Evolutionary conservation across 2,797 vertebrate genomes (phyloP).

Genomic region (Lacerta agilis): DNA sequence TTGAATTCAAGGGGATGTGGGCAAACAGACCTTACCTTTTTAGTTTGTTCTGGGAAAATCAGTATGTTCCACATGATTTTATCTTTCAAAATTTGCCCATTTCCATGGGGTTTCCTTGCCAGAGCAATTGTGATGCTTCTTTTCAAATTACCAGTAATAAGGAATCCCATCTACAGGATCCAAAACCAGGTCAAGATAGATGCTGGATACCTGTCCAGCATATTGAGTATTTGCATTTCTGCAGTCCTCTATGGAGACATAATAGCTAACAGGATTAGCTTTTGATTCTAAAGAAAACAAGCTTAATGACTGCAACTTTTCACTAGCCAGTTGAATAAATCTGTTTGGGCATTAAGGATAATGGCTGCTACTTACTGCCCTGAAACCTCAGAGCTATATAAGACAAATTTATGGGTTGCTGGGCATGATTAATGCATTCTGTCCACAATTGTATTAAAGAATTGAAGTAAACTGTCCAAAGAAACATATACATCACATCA

Average conservation of each 20-base stretch:
- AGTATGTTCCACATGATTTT: not conserved
- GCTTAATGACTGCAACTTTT: slow-evolving; percentile 52
- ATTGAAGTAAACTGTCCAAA: slow-evolving; percentile 65
- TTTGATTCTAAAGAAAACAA: slow-evolving; percentile 63
- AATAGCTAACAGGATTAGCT: slow-evolving; percentile 50
- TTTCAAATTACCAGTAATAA: slow-evolving; percentile 14
- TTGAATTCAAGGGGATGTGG: not conserved
- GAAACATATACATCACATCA: slow-evolving; percentile 62
- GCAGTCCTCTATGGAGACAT: slow-evolving; percentile 27
- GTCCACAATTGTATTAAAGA: slow-evolving; percentile 62
- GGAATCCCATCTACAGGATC: slow-evolving; percentile 8
- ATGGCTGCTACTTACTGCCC: slow-evolving; percentile 58
- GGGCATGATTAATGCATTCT: slow-evolving; percentile 69
- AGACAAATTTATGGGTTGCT: slow-evolving; percentile 34
- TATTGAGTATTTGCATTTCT: slow-evolving; percentile 38
- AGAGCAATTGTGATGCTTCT: not conserved
- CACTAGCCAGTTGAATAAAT: slow-evolving; percentile 57
- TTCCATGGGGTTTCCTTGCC: not conserved
- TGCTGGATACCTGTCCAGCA: not conserved
- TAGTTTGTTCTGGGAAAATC: not conserved
- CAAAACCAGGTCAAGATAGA: slow-evolving; percentile 17
- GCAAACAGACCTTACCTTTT: not conserved
- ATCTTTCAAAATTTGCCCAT: not conserved
- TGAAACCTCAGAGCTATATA: slow-evolving; percentile 62
- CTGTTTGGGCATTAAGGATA: slow-evolving; percentile 62